A percentile compares a stretch with the other conserved stretches of the same genome.
Evolutionary conservation across 2,113 vertebrate genomes (phyloP).

Genomic region (Struthidea cinerea): DNA sequence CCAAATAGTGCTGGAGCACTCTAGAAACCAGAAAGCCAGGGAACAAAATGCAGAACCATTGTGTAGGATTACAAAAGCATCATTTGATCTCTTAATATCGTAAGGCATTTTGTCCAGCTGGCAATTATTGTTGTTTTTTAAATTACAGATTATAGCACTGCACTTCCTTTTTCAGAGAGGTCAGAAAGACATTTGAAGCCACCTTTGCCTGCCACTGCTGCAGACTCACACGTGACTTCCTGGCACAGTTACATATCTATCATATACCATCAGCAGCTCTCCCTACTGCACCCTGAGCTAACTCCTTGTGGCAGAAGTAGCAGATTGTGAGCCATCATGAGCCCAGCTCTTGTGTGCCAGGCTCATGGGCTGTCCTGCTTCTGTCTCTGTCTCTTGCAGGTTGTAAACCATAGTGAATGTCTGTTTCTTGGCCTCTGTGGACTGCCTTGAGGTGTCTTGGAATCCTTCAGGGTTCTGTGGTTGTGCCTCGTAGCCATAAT

Average conservation of each 20-base stretch:
- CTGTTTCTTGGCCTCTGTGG: not conserved
- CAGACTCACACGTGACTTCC: not conserved
- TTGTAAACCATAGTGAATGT: not conserved
- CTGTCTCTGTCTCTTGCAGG: not conserved
- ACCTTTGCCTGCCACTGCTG: not conserved
- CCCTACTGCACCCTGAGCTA: not conserved
- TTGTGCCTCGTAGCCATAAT: not conserved
- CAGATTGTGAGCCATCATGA: conserved; percentile 32
- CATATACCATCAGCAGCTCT: not conserved
- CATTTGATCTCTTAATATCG: not conserved
- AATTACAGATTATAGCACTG: not conserved
- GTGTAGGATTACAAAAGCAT: not conserved
- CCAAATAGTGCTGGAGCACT: not conserved
- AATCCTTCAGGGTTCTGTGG: not conserved
- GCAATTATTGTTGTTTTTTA: not conserved
- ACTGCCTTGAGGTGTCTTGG: not conserved
- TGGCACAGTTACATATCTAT: not conserved
- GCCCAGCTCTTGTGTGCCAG: not conserved
- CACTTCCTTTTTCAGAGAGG: not conserved
- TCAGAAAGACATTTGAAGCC: not conserved
- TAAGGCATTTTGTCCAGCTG: not conserved
- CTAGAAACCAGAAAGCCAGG: not conserved
- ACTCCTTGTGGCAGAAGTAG: not conserved
- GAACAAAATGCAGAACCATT: not conserved
- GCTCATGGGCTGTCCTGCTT: not conserved